These are phyloP conservation scores for Leptinotarsa tumamoca DNA, from an alignment of 2,888 invertebrate species.

Conservation along the genomic window DNA sequence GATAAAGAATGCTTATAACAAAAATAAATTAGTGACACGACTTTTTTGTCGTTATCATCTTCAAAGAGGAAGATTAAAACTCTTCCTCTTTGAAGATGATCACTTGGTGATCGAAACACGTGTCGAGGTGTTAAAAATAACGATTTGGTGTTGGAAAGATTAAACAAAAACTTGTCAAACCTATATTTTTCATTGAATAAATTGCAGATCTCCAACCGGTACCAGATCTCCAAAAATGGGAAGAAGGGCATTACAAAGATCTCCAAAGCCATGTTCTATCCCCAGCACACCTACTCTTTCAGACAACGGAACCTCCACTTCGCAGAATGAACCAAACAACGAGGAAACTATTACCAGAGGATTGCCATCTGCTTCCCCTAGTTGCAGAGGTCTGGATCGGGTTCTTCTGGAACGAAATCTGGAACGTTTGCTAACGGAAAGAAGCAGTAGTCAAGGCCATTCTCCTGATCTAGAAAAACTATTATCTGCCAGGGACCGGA, in stretches of 20 bases:
- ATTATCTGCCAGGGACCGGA: slow-evolving; percentile 70
- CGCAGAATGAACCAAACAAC: slow-evolving; percentile 33
- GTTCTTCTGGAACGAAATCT: slow-evolving; percentile 77
- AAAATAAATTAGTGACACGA: too few species aligned
- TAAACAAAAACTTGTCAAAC: background rate
- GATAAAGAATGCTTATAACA: too few species aligned
- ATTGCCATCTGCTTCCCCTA: slow-evolving; percentile 49
- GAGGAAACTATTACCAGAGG: slow-evolving; percentile 52
- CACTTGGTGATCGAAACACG: too few species aligned
- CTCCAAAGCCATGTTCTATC: slow-evolving; percentile 67
- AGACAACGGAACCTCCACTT: slow-evolving; percentile 53
- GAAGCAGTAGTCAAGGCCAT: slow-evolving; percentile 58
- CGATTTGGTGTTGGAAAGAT: too few species aligned
- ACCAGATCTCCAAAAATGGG: slow-evolving; percentile 71
- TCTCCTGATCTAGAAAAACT: slow-evolving; percentile 67
- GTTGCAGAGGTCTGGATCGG: slow-evolving; percentile 73
- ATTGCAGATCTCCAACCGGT: slow-evolving; percentile 67
- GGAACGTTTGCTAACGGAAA: slow-evolving; percentile 72
- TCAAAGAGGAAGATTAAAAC: too few species aligned
- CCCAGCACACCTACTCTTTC: slow-evolving; percentile 63
- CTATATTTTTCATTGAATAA: slow-evolving; percentile 56
- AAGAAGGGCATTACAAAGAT: slow-evolving; percentile 67
- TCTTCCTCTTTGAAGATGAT: too few species aligned
- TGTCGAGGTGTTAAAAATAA: too few species aligned
- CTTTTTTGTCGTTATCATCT: too few species aligned